These are phyloP conservation scores for Drosophila azteca DNA, from an alignment of 1,140 invertebrate genomes.

Conservation along the genomic window DNA sequence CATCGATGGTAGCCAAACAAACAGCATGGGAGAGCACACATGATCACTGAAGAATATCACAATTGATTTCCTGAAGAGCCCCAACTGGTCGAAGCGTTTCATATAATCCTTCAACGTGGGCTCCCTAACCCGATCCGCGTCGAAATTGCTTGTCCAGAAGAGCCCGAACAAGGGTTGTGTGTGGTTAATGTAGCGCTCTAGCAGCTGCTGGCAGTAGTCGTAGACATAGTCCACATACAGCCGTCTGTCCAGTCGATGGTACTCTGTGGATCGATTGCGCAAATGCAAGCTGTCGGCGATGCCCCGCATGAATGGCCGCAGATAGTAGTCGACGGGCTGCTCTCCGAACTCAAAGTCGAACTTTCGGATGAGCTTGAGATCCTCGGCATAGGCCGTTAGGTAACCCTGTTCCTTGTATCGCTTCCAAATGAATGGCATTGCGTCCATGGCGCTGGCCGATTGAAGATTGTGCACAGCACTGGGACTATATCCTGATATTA, in stretches of 20 bases:
- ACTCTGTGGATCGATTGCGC: conserved; percentile 76
- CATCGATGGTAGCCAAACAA: conserved; percentile 89
- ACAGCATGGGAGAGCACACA: conserved; percentile 92
- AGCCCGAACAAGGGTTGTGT: conserved; percentile 88
- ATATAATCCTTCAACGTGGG: conserved; percentile 87
- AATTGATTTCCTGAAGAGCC: conserved; percentile 87
- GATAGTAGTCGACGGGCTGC: conserved; percentile 92
- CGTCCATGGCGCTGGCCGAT: conserved; percentile 65
- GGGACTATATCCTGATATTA: conserved; percentile 87
- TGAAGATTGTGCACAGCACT: conserved; percentile 62
- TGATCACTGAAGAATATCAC: conserved; percentile 95
- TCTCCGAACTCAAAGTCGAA: conserved; percentile 91
- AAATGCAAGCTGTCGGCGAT: conserved; percentile 85
- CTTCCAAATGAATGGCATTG: conserved; percentile 90
- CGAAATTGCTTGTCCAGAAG: conserved; percentile 90
- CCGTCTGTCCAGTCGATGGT: conserved; percentile 84
- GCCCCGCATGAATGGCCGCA: conserved; percentile 89
- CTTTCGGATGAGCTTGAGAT: conserved; percentile 88
- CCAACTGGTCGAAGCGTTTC: conserved; percentile 85
- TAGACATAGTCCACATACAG: conserved; percentile 87
- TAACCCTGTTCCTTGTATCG: conserved; percentile 87
- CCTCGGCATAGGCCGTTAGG: conserved; percentile 91
- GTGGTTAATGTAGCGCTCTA: conserved; percentile 77
- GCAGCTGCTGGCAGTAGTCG: conserved; percentile 85
- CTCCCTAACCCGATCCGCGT: conserved; percentile 94